Percentiles rank a stretch among this genome's conserved stretches.
phyloP scores from a whole-genome alignment of 1,140 invertebrate species.

The Brachystomella parvula region DNA sequence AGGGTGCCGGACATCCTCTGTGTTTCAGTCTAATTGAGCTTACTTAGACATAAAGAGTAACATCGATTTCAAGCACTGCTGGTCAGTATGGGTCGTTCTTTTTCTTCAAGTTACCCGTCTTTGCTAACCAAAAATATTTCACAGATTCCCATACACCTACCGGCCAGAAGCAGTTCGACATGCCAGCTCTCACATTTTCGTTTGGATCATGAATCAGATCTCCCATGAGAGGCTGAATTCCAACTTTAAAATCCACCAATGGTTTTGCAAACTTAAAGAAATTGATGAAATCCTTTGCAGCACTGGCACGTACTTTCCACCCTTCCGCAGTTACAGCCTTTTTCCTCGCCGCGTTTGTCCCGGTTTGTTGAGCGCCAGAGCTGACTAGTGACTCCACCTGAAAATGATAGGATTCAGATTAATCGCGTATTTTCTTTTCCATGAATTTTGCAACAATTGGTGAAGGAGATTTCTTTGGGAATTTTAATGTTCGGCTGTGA shows the following conservation, averaged over 20 bases:
- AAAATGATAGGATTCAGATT: background rate
- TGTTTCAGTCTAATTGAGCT: too few relatives aligned
- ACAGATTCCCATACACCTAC: too few relatives aligned
- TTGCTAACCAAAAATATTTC: too few relatives aligned
- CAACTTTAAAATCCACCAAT: slow-evolving; percentile 29
- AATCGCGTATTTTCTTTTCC: too few relatives aligned
- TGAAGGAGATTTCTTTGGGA: too few relatives aligned
- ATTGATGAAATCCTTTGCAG: slow-evolving; percentile 22
- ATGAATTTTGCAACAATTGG: too few relatives aligned
- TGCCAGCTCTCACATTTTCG: slow-evolving; percentile 21
- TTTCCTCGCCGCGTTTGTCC: background rate
- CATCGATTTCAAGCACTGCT: too few relatives aligned
- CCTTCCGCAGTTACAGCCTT: background rate
- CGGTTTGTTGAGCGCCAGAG: background rate
- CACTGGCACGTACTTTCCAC: slow-evolving; percentile 18
- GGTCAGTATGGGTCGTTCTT: too few relatives aligned
- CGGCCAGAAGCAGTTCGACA: slow-evolving; percentile 18
- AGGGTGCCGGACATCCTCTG: too few relatives aligned
- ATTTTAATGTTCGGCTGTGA: too few relatives aligned
- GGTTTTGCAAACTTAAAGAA: slow-evolving; percentile 28
- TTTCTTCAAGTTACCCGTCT: too few relatives aligned
- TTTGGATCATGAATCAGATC: slow-evolving; percentile 32
- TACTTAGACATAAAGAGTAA: too few relatives aligned
- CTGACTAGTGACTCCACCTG: slow-evolving; percentile 22
- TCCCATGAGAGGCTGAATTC: slow-evolving; percentile 24